A percentile compares a stretch with the other conserved stretches of the same genome.
Evolutionary conservation across 2,888 invertebrate genomes (phyloP).

Genomic region (Crepidodera aurea): DNA sequence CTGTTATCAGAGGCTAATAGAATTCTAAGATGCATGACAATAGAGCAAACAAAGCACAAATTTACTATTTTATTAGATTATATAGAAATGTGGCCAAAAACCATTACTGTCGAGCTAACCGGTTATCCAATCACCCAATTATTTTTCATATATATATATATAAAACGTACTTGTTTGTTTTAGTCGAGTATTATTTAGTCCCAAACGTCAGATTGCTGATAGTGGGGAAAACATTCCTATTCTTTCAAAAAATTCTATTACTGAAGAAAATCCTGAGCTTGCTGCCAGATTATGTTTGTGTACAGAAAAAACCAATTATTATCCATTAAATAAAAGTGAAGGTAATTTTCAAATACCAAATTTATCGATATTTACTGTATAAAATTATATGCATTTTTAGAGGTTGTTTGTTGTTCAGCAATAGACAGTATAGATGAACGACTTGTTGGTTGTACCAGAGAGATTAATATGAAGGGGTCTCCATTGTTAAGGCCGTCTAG

Average conservation of each 20-base stretch:
- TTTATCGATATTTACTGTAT: not conserved
- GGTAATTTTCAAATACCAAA: constrained; percentile 41
- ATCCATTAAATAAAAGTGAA: constrained; percentile 43
- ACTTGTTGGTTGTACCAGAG: constrained; percentile 83
- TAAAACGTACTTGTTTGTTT: constrained; percentile 22
- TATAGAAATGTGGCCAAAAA: too few relatives aligned
- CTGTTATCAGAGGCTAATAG: too few relatives aligned
- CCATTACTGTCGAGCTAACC: too few relatives aligned
- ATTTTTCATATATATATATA: too few relatives aligned
- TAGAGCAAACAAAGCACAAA: too few relatives aligned
- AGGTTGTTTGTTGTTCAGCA: constrained; percentile 76
- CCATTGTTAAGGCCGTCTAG: constrained; percentile 75
- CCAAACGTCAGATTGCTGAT: constrained; percentile 43
- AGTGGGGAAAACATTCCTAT: constrained; percentile 44
- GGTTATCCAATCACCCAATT: too few relatives aligned
- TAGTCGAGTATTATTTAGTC: constrained; percentile 33
- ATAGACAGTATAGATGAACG: constrained; percentile 78
- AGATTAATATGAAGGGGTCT: constrained; percentile 65
- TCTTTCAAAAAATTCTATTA: not conserved
- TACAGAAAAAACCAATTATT: constrained; percentile 51
- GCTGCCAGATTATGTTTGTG: constrained; percentile 54
- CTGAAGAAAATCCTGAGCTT: constrained; percentile 42
- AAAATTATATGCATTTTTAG: constrained; percentile 49
- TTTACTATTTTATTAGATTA: too few relatives aligned
- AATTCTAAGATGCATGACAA: too few relatives aligned